A percentile compares a stretch with the other conserved stretches of the same genome.
Evolutionary conservation across 2,797 vertebrate species (phyloP).

Genomic region (Echiichthys vipera): DNA sequence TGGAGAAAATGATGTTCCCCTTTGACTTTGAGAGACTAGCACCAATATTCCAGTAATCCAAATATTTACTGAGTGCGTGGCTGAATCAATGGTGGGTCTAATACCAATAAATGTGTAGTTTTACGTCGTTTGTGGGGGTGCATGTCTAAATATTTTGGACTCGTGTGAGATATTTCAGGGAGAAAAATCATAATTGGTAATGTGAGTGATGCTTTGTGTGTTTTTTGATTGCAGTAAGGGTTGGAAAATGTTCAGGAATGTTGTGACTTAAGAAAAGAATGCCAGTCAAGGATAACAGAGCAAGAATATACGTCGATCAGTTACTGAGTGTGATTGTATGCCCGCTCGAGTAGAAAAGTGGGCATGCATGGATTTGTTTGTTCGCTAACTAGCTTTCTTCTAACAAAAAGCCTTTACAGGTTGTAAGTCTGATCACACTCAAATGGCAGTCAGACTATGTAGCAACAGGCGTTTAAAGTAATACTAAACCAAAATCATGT

Average conservation of each 20-base stretch:
- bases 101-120: conserved; percentile 35
- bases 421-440: not conserved
- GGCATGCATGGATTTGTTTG: not conserved
- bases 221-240: not conserved
- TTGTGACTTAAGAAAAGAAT: not conserved
- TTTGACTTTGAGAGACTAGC: conserved; percentile 58
- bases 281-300: not conserved
- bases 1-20: conserved; percentile 52
- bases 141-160: not conserved
- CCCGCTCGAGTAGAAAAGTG: not conserved
- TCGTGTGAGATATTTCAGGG: conserved; percentile 14
- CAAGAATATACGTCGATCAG: not conserved
- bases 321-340: not conserved
- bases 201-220: not conserved
- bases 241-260: not conserved
- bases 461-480: not conserved
- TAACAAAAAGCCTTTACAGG: not conserved
- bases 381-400: not conserved
- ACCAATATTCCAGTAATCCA: conserved; percentile 32
- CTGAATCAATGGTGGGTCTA: conserved; percentile 38
- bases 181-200: not conserved
- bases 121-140: conserved; percentile 21
- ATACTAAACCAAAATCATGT: not conserved
- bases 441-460: no score
- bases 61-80: conserved; percentile 55